These are phyloP conservation scores for Helarctos malayanus DNA, from an alignment of 2,797 vertebrate species.

Conservation along the genomic window DNA sequence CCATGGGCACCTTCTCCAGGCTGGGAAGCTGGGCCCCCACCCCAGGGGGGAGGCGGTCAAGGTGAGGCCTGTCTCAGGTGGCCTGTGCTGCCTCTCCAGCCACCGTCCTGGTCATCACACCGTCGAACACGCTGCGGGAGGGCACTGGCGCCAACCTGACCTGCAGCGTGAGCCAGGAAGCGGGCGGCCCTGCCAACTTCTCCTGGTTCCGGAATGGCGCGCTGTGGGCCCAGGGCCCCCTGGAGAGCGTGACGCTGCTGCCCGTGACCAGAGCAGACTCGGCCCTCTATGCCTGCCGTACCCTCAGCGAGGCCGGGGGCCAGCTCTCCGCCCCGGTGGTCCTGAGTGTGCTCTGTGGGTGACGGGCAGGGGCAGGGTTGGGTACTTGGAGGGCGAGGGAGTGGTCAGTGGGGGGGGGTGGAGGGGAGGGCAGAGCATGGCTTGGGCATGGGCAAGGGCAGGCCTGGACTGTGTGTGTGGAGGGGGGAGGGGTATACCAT, in stretches of 20 bases:
- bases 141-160: conserved; percentile 77
- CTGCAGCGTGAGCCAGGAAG: conserved; percentile 65
- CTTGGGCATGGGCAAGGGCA: neutral
- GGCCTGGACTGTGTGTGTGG: neutral
- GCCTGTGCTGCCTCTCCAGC: neutral
- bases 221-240: conserved; percentile 66
- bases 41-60: neutral
- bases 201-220: conserved; percentile 83
- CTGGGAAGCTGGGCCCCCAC: neutral
- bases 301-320: accelerated
- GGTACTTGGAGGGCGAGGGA: neutral
- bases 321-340: conserved; percentile 64
- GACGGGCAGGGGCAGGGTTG: neutral
- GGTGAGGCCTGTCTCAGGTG: neutral
- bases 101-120: conserved; percentile 73
- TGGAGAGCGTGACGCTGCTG: conserved; percentile 61
- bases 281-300: conserved; percentile 82
- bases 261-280: conserved; percentile 77
- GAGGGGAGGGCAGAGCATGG: neutral
- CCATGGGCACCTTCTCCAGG: neutral
- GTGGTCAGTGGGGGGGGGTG: neutral
- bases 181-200: conserved; percentile 58
- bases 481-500: accelerated
- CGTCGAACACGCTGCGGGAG: neutral
- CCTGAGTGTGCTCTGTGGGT: conserved; percentile 88